phyloP scores from a whole-genome alignment of 1,140 invertebrate species.

The Drosophila albomicans region DNA sequence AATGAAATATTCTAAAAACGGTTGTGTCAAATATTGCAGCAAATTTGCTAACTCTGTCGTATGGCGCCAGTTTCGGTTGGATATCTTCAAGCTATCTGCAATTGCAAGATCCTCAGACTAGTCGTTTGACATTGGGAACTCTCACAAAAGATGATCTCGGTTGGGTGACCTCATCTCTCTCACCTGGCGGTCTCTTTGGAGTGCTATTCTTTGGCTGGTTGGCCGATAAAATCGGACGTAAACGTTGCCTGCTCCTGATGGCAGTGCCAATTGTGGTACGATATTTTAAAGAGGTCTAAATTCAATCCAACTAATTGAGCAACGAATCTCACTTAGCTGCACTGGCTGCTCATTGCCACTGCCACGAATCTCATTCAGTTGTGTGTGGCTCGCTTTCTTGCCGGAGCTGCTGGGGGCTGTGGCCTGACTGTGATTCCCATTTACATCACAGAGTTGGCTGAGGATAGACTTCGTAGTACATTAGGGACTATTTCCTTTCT shows the following conservation, averaged over 20 bases:
- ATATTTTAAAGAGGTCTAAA: background rate
- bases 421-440: constrained; percentile 82
- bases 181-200: constrained; percentile 58
- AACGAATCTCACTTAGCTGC: constrained; percentile 27
- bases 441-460: constrained; percentile 84
- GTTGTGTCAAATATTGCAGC: background rate
- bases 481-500: constrained; percentile 85
- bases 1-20: too few relatives aligned
- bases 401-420: constrained; percentile 81
- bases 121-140: background rate
- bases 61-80: constrained; percentile 2
- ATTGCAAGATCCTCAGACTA: constrained; percentile 52
- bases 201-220: constrained; percentile 85
- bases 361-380: constrained; percentile 65
- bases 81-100: constrained; percentile 69
- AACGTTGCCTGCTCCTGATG: constrained; percentile 43
- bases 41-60: background rate
- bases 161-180: constrained; percentile 80
- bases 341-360: constrained; percentile 75
- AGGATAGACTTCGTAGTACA: constrained; percentile 82
- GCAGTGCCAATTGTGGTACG: constrained; percentile 48
- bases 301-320: too few relatives aligned
- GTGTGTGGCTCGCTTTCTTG: constrained; percentile 77
- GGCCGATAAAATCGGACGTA: constrained; percentile 84
- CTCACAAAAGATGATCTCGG: constrained; percentile 70